Percentiles rank a stretch among this genome's conserved stretches.
Conservation (phyloP, 2,797 vertebrate genomes). For the Myoxocephalus aenaeus region DNA sequence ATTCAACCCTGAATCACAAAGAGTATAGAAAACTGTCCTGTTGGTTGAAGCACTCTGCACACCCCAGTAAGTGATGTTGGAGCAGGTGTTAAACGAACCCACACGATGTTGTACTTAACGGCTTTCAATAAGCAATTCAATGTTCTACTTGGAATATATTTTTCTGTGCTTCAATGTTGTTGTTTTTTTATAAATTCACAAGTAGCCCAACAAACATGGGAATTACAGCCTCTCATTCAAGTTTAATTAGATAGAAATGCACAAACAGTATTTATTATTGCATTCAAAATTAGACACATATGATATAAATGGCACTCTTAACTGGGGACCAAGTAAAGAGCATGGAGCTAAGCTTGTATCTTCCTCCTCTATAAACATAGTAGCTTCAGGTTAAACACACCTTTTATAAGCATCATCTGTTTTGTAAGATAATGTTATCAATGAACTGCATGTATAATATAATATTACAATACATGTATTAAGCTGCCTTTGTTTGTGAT, state of each 20-base stretch:
- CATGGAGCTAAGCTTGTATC: background rate
- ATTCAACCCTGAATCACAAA: conserved; percentile 22
- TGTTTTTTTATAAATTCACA: background rate
- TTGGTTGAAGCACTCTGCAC: background rate
- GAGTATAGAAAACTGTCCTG: background rate
- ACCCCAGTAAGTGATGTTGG: background rate
- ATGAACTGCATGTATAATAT: background rate
- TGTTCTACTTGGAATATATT: background rate
- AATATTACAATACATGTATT: background rate
- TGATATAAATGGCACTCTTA: background rate
- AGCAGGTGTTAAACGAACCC: background rate
- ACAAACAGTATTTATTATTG: background rate
- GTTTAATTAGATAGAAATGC: background rate
- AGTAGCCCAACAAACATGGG: background rate
- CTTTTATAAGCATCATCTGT: background rate
- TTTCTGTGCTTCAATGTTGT: background rate
- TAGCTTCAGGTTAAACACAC: background rate
- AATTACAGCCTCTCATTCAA: background rate
- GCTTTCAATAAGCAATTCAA: background rate
- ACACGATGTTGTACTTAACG: background rate
- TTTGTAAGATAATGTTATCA: background rate
- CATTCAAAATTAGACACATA: background rate
- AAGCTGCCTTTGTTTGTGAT: conserved; percentile 16
- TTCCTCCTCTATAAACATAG: conserved; percentile 8
- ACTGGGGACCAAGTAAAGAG: background rate